These are phyloP conservation scores for Rhabdomys pumilio DNA, from an alignment of 2,797 vertebrate species.

Conservation along the genomic window DNA sequence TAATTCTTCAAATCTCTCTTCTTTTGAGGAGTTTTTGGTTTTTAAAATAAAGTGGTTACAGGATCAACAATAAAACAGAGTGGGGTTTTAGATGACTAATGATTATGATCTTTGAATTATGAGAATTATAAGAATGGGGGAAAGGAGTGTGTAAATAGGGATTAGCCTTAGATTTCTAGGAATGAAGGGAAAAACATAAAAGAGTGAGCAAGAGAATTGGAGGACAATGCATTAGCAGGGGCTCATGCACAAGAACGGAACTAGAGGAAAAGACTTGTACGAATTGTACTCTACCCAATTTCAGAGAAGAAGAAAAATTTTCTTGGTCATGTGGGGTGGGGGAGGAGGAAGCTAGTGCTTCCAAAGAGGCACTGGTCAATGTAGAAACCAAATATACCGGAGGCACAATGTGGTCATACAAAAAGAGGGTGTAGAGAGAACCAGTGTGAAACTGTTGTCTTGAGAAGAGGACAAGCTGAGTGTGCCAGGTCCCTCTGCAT, in stretches of 20 bases:
- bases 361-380: not conserved
- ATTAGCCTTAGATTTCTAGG: not conserved
- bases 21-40: not conserved
- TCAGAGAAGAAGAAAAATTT: not conserved
- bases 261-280: not conserved
- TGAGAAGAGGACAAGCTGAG: not conserved
- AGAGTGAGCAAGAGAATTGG: not conserved
- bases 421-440: not conserved
- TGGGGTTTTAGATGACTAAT: not conserved
- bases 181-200: not conserved
- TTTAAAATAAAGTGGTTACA: conserved; percentile 17
- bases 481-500: not conserved
- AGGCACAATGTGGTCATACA: not conserved
- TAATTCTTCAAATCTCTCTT: not conserved
- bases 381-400: not conserved
- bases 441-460: not conserved
- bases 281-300: not conserved
- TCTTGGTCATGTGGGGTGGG: not conserved
- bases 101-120: not conserved
- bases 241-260: not conserved
- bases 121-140: not conserved
- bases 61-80: not conserved
- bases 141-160: not conserved
- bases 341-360: not conserved
- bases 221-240: not conserved